These are phyloP conservation scores for Turritopsis dohrnii DNA, from an alignment of 30 jellyfish, hydroid and myxozoan genomes.

Conservation along the genomic window DNA sequence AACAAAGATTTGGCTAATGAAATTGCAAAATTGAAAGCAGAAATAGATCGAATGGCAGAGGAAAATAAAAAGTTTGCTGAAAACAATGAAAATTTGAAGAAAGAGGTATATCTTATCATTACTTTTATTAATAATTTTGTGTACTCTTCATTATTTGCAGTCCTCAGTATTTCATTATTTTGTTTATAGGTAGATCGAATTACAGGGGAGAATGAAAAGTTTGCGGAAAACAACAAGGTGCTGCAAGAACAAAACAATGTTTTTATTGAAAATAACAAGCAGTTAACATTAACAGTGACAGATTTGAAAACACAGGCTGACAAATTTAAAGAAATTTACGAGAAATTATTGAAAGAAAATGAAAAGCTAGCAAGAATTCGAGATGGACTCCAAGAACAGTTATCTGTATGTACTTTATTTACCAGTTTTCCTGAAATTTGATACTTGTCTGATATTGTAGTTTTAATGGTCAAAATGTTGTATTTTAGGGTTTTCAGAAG, in stretches of 20 bases:
- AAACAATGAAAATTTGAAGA: slow-evolving; percentile 65
- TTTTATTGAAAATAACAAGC: slow-evolving; percentile 65
- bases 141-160: neutral
- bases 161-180: neutral
- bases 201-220: slow-evolving; percentile 62
- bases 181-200: slow-evolving; percentile 60
- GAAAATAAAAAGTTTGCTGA: slow-evolving; percentile 85
- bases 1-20: slow-evolving; percentile 69
- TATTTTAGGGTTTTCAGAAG: slow-evolving; percentile 65
- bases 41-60: slow-evolving; percentile 61
- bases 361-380: slow-evolving; percentile 83
- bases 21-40: slow-evolving; percentile 62
- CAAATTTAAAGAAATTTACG: slow-evolving; percentile 69
- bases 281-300: slow-evolving; percentile 56
- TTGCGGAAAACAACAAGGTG: slow-evolving; percentile 68
- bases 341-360: slow-evolving; percentile 68
- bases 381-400: slow-evolving; percentile 89
- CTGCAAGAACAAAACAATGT: slow-evolving; percentile 71
- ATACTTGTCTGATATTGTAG: neutral
- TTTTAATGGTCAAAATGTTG: neutral
- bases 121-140: too few relatives aligned
- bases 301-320: slow-evolving; percentile 82
- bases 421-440: too few relatives aligned
- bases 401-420: slow-evolving; percentile 32
- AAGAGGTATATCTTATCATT: slow-evolving; percentile 47